Percentiles rank a stretch among this genome's conserved stretches.
phyloP scores from a whole-genome alignment of 2,113 vertebrate species.

The Clupea harengus region DNA sequence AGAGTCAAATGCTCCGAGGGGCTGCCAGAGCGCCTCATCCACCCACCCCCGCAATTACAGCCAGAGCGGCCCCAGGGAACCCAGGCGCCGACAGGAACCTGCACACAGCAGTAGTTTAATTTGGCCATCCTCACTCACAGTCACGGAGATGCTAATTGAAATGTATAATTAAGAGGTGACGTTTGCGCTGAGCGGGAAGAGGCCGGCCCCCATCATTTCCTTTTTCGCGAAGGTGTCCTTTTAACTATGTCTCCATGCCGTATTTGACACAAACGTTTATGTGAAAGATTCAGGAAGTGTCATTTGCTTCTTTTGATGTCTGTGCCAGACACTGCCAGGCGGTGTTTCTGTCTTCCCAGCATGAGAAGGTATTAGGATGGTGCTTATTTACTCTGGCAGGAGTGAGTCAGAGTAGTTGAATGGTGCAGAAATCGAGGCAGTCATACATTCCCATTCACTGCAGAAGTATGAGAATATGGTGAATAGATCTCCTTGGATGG shows the following conservation, averaged over 20 bases:
- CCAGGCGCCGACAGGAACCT: neutral
- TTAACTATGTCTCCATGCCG: neutral
- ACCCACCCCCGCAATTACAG: neutral
- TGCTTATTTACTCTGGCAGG: neutral
- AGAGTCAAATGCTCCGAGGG: neutral
- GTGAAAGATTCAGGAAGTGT: neutral
- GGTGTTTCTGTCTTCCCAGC: neutral
- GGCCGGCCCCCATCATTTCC: constrained; percentile 20
- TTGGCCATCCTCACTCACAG: neutral
- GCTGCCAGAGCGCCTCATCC: neutral
- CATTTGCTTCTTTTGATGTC: neutral
- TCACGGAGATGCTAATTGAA: constrained; percentile 10
- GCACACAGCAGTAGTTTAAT: neutral
- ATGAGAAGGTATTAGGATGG: neutral
- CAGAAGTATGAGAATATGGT: neutral
- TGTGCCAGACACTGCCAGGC: neutral
- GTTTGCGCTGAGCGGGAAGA: neutral
- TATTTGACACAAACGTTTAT: neutral
- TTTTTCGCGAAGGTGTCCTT: neutral
- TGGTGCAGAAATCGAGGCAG: neutral
- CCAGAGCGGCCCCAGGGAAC: neutral
- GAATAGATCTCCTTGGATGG: neutral
- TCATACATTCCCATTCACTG: neutral
- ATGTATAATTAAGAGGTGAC: constrained; percentile 9
- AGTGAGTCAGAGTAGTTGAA: neutral